These are phyloP conservation scores for Epinephelus moara DNA, from an alignment of 2,113 vertebrate species.

Conservation along the genomic window DNA sequence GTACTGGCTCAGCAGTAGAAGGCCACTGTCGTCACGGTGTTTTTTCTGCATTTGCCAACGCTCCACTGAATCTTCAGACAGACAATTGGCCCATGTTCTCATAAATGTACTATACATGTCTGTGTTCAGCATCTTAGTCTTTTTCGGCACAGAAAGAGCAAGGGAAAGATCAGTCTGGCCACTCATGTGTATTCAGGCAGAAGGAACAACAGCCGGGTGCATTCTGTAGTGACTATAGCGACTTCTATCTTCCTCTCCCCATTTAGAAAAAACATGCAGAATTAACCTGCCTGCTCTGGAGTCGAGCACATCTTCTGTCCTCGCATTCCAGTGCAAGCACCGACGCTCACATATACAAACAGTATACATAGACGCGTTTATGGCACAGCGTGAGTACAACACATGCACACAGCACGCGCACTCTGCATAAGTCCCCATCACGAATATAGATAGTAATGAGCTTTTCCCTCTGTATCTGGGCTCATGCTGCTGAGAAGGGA, in stretches of 20 bases:
- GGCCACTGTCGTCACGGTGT: slow-evolving; percentile 27
- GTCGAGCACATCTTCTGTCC: slow-evolving; percentile 42
- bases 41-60: slow-evolving; percentile 39
- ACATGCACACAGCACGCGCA: slow-evolving; percentile 38
- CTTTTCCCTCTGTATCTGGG: slow-evolving; percentile 66
- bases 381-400: slow-evolving; percentile 19
- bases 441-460: slow-evolving; percentile 78
- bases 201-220: slow-evolving; percentile 72
- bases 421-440: slow-evolving; percentile 64
- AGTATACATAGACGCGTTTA: not conserved
- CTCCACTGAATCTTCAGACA: slow-evolving; percentile 63
- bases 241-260: slow-evolving; percentile 54
- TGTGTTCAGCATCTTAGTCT: slow-evolving; percentile 61
- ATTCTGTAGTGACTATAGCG: slow-evolving; percentile 59
- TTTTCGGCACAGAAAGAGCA: slow-evolving; percentile 62
- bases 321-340: slow-evolving; percentile 1
- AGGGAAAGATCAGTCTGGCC: slow-evolving; percentile 70
- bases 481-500: slow-evolving; percentile 64
- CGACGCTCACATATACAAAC: slow-evolving; percentile 28
- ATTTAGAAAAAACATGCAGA: slow-evolving; percentile 65
- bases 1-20: slow-evolving; percentile 36
- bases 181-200: slow-evolving; percentile 77
- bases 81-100: slow-evolving; percentile 61
- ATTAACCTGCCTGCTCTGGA: slow-evolving; percentile 59
- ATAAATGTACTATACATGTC: slow-evolving; percentile 75